Percentiles rank a stretch among this genome's conserved stretches.
These are phyloP conservation scores for Cyanoderma ruficeps DNA, from an alignment of 2,113 vertebrate genomes.

Conservation along the genomic window DNA sequence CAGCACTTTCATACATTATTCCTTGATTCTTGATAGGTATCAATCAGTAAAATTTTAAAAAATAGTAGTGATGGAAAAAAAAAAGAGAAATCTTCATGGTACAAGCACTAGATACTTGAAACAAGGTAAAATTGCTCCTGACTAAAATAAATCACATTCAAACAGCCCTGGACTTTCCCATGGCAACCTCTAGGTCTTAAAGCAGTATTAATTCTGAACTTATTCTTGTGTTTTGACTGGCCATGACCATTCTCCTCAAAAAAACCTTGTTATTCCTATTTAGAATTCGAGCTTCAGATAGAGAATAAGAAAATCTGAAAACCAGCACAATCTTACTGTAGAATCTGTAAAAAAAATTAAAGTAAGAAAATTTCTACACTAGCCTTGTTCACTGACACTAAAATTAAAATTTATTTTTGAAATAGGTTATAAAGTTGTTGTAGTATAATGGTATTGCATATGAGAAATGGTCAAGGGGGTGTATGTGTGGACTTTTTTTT, in stretches of 20 bases:
- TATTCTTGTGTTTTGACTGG: neutral
- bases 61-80: neutral
- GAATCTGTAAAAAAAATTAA: neutral
- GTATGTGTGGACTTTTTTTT: neutral
- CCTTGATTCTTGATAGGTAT: neutral
- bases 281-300: neutral
- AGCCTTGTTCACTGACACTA: neutral
- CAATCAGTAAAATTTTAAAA: neutral
- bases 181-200: slow-evolving; percentile 21
- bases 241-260: neutral
- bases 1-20: neutral
- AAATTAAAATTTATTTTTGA: neutral
- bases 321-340: neutral
- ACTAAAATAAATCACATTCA: slow-evolving; percentile 6
- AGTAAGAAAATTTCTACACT: neutral
- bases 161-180: neutral
- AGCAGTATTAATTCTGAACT: neutral
- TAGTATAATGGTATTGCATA: neutral
- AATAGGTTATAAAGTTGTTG: neutral
- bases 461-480: neutral
- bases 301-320: neutral
- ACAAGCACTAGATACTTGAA: neutral
- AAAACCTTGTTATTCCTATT: neutral
- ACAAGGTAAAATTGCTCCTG: neutral
- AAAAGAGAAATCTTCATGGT: neutral